These are phyloP conservation scores for Dendropsophus ebraccatus DNA, from an alignment of 2,113 vertebrate species.

Conservation along the genomic window DNA sequence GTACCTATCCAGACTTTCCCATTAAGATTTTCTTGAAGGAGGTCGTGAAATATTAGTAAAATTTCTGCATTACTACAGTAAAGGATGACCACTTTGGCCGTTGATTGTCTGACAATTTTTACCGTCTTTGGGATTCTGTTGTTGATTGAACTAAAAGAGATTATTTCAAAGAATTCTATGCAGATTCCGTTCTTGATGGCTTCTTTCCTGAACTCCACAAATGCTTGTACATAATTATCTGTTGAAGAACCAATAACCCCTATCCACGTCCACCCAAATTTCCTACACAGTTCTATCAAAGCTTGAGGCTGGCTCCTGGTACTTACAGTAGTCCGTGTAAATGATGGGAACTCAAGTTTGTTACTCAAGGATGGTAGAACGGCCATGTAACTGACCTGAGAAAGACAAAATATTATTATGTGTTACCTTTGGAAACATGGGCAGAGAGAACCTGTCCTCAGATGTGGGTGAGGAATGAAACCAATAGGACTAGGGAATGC, in stretches of 20 bases:
- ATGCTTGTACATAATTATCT: conserved; percentile 2
- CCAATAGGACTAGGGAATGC: too few relatives aligned
- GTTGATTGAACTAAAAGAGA: neutral
- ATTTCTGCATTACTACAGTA: neutral
- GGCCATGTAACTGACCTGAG: conserved; percentile 26
- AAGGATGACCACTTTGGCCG: neutral
- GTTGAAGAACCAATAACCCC: conserved; percentile 27
- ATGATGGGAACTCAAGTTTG: conserved; percentile 28
- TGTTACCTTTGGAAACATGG: too few relatives aligned
- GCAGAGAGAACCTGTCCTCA: too few relatives aligned
- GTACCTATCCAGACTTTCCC: conserved; percentile 33
- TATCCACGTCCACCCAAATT: conserved; percentile 37
- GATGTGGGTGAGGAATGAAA: too few relatives aligned
- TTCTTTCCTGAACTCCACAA: neutral
- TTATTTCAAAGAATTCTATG: conserved; percentile 19
- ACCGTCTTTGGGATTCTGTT: neutral
- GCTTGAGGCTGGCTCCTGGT: neutral
- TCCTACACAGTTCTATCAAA: conserved; percentile 18
- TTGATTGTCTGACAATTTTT: neutral
- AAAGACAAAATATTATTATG: neutral
- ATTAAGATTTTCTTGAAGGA: conserved; percentile 11
- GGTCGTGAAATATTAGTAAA: neutral
- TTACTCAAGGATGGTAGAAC: conserved; percentile 26
- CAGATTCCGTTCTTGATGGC: conserved; percentile 24
- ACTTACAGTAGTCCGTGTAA: conserved; percentile 17